Conservation (phyloP, 2,888 invertebrate genomes). For the Hipparchia sbordonii region DNA sequence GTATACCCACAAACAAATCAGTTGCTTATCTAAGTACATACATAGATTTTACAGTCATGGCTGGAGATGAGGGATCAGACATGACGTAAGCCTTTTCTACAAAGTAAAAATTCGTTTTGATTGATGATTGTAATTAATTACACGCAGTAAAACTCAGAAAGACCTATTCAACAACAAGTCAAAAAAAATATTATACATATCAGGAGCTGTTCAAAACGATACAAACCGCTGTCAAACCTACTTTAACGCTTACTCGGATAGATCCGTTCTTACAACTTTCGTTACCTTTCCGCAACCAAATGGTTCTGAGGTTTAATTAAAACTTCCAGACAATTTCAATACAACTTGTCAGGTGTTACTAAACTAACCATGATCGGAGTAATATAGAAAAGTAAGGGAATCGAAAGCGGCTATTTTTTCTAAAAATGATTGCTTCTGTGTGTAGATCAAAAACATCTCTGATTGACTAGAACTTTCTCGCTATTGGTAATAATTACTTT, state of each 20-base stretch:
- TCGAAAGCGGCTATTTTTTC: too few species aligned
- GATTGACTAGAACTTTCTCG: too few species aligned
- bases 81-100: not conserved
- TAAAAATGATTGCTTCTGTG: too few species aligned
- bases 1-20: too few species aligned
- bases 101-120: too few species aligned
- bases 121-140: too few species aligned
- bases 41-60: constrained; percentile 37
- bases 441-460: too few species aligned
- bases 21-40: too few species aligned
- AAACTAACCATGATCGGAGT: not conserved
- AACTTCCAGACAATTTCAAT: not conserved
- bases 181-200: not conserved
- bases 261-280: constrained; percentile 44
- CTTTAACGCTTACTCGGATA: constrained; percentile 35
- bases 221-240: constrained; percentile 44
- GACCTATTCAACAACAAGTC: too few species aligned
- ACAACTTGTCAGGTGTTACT: not conserved
- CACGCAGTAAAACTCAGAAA: too few species aligned
- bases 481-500: too few species aligned
- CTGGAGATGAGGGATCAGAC: constrained; percentile 13
- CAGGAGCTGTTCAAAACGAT: constrained; percentile 20
- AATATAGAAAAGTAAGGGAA: not conserved
- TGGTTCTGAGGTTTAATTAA: constrained; percentile 14
- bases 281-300: constrained; percentile 40